Evolutionary conservation across 2,888 invertebrate genomes (phyloP).

Genomic region (Torymus auratus): DNA sequence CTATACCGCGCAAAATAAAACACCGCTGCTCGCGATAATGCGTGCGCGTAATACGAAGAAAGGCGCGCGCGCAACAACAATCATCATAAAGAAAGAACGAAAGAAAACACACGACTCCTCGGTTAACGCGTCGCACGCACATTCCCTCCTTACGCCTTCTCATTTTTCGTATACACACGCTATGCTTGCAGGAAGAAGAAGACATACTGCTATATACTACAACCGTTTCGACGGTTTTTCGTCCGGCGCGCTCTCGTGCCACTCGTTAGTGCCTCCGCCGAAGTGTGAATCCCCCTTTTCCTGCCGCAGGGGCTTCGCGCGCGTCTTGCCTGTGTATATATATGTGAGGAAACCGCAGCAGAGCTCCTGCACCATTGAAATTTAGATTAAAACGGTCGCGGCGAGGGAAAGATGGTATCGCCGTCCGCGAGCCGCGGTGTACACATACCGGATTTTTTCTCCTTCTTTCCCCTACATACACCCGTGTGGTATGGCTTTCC

Average conservation of each 20-base stretch:
- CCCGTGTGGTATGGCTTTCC: too few species aligned
- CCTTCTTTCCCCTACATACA: background rate
- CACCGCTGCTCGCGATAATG: too few species aligned
- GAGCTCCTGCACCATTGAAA: conserved; percentile 30
- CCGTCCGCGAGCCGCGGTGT: too few species aligned
- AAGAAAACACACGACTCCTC: background rate
- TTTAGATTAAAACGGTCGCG: conserved; percentile 40
- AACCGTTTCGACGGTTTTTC: conserved; percentile 37
- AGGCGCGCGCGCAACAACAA: too few species aligned
- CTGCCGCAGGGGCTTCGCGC: conserved; percentile 63
- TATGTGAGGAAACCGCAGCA: conserved; percentile 53
- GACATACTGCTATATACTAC: too few species aligned
- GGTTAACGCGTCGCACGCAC: conserved; percentile 31
- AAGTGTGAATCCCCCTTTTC: conserved; percentile 69
- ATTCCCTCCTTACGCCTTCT: background rate
- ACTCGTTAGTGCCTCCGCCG: conserved; percentile 70
- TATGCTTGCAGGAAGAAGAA: too few species aligned
- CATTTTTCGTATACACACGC: background rate
- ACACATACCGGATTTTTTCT: conserved; percentile 1
- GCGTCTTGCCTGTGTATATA: conserved; percentile 28
- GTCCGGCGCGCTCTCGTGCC: background rate
- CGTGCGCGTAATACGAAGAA: too few species aligned
- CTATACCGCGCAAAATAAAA: too few species aligned
- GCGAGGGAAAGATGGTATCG: conserved; percentile 4
- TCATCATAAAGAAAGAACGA: too few species aligned